Percentiles rank a stretch among this genome's conserved stretches.
phyloP scores from a whole-genome alignment of 2,888 invertebrate species.

The Eubasilissa splendida region DNA sequence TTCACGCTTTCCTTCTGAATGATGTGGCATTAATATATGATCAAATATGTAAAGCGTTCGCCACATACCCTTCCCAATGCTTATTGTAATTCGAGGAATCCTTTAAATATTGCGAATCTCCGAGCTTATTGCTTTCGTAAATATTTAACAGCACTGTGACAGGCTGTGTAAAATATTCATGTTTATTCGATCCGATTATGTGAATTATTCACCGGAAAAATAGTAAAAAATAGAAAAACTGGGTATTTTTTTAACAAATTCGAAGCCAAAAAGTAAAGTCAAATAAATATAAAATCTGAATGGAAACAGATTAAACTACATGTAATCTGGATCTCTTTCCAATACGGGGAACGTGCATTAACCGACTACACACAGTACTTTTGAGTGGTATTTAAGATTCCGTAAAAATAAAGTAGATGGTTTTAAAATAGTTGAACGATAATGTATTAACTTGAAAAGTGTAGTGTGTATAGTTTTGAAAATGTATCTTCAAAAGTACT shows the following conservation, averaged over 20 bases:
- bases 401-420: too few species aligned
- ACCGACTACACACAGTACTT: too few species aligned
- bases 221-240: background rate
- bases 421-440: too few species aligned
- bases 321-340: too few species aligned
- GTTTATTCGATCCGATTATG: background rate
- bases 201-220: background rate
- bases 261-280: too few species aligned
- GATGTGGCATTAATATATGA: conserved; percentile 10
- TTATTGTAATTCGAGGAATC: conserved; percentile 18
- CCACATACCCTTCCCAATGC: conserved; percentile 1
- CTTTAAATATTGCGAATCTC: conserved; percentile 4
- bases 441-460: too few species aligned
- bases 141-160: conserved; percentile 7
- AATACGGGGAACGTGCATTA: too few species aligned
- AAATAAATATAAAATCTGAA: too few species aligned
- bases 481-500: too few species aligned
- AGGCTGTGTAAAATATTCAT: background rate
- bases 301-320: too few species aligned
- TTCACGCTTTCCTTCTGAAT: background rate
- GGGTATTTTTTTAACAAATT: background rate
- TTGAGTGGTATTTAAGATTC: too few species aligned
- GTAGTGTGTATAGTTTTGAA: too few species aligned
- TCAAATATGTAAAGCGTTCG: conserved; percentile 24
- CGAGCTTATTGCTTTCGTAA: background rate